These are phyloP conservation scores for Yponomeuta evonymella DNA, from an alignment of 2,888 invertebrate species.

Conservation along the genomic window DNA sequence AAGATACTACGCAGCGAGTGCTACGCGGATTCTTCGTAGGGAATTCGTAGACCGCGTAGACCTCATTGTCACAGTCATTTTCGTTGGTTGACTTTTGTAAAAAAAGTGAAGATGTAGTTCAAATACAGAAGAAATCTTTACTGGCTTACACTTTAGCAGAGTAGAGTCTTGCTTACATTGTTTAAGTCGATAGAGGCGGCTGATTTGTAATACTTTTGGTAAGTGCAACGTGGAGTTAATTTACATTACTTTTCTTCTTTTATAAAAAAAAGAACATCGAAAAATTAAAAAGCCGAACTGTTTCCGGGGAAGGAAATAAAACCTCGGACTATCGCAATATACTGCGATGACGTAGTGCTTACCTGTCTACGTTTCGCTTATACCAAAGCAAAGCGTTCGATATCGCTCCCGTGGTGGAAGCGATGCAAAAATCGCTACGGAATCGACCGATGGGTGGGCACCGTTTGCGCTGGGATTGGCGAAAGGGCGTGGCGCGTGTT, in stretches of 20 bases:
- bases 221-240: no score
- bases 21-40: not conserved
- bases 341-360: constrained; percentile 2
- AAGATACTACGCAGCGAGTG: not conserved
- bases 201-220: no score
- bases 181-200: no score
- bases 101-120: no score
- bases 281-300: not conserved
- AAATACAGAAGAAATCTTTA: no score
- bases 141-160: no score
- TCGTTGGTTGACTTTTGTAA: no score
- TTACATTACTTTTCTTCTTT: not conserved
- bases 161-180: no score
- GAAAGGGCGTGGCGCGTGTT: constrained; percentile 66
- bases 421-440: constrained; percentile 52
- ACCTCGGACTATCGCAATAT: not conserved
- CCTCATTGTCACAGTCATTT: not conserved
- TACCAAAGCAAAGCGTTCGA: constrained; percentile 55
- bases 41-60: not conserved
- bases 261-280: not conserved
- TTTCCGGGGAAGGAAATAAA: not conserved
- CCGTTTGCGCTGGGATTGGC: constrained; percentile 50
- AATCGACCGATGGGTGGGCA: constrained; percentile 70
- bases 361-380: constrained; percentile 47
- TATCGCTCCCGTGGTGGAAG: constrained; percentile 53